Percentiles rank a stretch among this genome's conserved stretches.
Conservation (phyloP, 2,113 vertebrate species). For the Casuarius casuarius region DNA sequence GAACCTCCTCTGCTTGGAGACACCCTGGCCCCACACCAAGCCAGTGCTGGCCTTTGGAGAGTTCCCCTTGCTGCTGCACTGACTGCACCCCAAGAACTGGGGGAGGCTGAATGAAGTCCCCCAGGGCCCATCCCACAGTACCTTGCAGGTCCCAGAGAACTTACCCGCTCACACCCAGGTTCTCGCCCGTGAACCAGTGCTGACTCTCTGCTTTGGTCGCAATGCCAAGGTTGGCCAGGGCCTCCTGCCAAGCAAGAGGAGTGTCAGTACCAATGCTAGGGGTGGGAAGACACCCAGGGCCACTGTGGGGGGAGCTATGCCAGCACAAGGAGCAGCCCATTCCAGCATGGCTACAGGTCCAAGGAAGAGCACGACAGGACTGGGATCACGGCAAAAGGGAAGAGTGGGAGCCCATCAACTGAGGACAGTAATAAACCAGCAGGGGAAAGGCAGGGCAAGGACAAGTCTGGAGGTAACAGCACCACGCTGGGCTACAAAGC, state of each 20-base stretch:
- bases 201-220: constrained; percentile 77
- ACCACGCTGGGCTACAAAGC: too few species aligned
- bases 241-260: constrained; percentile 75
- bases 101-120: background rate
- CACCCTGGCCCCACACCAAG: background rate
- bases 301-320: too few species aligned
- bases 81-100: background rate
- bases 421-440: background rate
- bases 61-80: background rate
- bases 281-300: background rate
- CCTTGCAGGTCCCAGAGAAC: background rate
- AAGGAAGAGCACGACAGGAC: background rate
- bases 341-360: too few species aligned
- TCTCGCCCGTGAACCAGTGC: constrained; percentile 81
- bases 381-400: background rate
- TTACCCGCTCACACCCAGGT: constrained; percentile 81
- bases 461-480: too few species aligned
- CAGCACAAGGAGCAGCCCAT: background rate
- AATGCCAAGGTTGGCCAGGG: constrained; percentile 81
- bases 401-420: background rate
- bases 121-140: background rate
- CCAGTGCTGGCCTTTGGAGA: background rate
- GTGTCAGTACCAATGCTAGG: background rate
- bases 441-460: background rate
- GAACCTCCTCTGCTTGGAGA: background rate